These are phyloP conservation scores for Grus americana DNA, from an alignment of 2,113 vertebrate species.

Conservation along the genomic window DNA sequence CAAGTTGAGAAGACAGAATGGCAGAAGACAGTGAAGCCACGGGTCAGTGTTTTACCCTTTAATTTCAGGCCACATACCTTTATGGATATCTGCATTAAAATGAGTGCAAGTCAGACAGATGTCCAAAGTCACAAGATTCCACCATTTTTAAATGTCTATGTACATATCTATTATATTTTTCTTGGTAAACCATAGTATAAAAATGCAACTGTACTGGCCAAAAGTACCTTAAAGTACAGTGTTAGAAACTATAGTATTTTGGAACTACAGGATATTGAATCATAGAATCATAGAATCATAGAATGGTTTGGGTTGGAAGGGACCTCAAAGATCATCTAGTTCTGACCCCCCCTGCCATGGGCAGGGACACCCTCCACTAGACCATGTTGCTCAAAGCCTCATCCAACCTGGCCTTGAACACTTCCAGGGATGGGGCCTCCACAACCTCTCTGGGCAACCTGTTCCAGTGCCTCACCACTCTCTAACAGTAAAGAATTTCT, in stretches of 20 bases:
- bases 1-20: neutral
- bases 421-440: too few relatives aligned
- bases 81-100: neutral
- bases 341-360: too few relatives aligned
- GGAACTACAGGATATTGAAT: neutral
- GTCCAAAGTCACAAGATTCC: neutral
- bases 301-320: too few relatives aligned
- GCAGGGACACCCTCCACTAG: too few relatives aligned
- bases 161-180: neutral
- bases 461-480: too few relatives aligned
- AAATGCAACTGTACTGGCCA: neutral
- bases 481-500: too few relatives aligned
- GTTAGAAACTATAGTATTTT: neutral
- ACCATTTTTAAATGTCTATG: neutral
- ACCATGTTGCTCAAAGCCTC: too few relatives aligned
- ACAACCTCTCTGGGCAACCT: too few relatives aligned
- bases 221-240: neutral
- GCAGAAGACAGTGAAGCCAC: neutral
- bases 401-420: too few relatives aligned
- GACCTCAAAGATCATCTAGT: too few relatives aligned
- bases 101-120: neutral
- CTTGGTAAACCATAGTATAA: neutral
- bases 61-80: neutral
- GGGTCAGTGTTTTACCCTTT: neutral
- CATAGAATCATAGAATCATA: too few relatives aligned